Evolutionary conservation across 37 sponge, comb jelly and placozoan species (phyloP), one percentile per base, ranked within the genome.

Genomic region (Ephydatia muelleri): DNA sequence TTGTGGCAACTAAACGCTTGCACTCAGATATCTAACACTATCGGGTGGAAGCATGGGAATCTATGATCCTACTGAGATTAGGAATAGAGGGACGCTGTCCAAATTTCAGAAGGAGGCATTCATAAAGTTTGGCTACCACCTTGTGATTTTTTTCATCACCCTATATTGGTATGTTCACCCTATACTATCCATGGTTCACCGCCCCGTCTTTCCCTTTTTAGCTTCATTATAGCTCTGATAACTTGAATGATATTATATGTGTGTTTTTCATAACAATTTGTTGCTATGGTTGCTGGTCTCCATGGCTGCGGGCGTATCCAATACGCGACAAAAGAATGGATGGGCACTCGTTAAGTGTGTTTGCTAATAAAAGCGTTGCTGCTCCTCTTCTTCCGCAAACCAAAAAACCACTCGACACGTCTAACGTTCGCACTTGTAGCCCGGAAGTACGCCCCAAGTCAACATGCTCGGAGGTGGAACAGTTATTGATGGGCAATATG

Each of bases 11-110:
- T 16, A 65, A 65, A 65, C 21, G 21, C n/a, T n/a, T n/a, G n/a
- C n/a, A n/a, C n/a, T n/a, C 66, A 95, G 92, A 48, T 95, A 91
- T 83, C 68, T 86, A 22, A 95, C 76, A 22, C 79, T 92, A 32
- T 91, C 91, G 16, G 75, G 80, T 29, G 92, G 92, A 28, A 81
- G 78, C 76, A 90, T 93, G 40, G 97, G 97, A 5, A 27, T 94
- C 29, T 97, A 97, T 69, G 98, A 97, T 65, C 94, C 98, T 11
- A 95, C 98, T 31, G 92, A 87, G 47, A 97, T 97, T 36, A 65
- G 95, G 34, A 97, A 97, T 73, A 80, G 96, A 79, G 91, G 90
- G 0, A 79, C 79, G 49, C 73, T 97, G 23, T 9, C 49, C 40
- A 33, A 64, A 12, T 91, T 92, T 65, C 91, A 91, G 68, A 95